Evolutionary conservation across 2,113 vertebrate species (phyloP), one percentile per base, ranked within the genome.

Genomic region (Jacana jacana): DNA sequence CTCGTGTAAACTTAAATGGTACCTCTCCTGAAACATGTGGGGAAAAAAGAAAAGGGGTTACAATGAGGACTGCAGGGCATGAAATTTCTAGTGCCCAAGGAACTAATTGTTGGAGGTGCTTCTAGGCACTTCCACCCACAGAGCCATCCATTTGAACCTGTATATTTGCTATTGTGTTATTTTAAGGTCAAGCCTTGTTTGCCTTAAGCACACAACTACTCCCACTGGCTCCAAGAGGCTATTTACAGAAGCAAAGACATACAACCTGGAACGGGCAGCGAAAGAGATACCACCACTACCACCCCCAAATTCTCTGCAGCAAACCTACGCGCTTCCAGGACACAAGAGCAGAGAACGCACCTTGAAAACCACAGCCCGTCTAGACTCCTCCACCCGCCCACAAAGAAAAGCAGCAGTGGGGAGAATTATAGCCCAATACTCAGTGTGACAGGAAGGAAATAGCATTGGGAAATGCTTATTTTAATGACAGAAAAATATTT

Each of bases 401-500:
- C 69, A 57, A 46, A 55, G 76, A 51, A 81, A 33, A 83, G 90
- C 78, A 75, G 71, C 81, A 80, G 64, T 3, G 7, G 68, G 71
- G 93, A 97, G 95, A 97, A 69, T 96, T 96, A 96, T 70, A 93
- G 88, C 65, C 83, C 88, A 93, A 93, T 91, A 92, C 68, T 58
- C 73, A 10, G 70, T 17, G 27, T 94, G 95, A 95, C 92, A 95
- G 93, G 81, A 95, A 92, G 93, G 95, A 94, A 97, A 96, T 76
- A 94, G 91, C 91, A 89, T 33, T 72, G 92, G 92, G 92, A 96
- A 96, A 96, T 95, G 84, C 94, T 89, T 88, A 93, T 93, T 96
- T 94, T 96, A 96, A 97, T 96, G 95, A 81, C 82, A 95, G 89
- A 82, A 96, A 95, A 96, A 93, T 95, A 97, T 96, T 94, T 95